Evolutionary conservation across 2,888 invertebrate genomes (phyloP).

Genomic region (Tuta absoluta): DNA sequence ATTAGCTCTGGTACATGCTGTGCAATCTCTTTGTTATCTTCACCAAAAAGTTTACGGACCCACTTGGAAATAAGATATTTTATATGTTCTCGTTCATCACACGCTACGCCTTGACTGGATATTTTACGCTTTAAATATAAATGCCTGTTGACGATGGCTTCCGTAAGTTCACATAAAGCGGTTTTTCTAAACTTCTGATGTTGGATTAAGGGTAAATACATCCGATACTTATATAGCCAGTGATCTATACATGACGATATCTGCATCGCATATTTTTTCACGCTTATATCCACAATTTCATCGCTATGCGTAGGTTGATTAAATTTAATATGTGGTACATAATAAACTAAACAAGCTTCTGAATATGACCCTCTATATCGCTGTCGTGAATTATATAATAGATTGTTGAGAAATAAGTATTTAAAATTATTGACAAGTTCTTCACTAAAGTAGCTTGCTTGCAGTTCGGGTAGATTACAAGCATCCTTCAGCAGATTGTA

Average conservation of each 20-base stretch:
- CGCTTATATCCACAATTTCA: neutral
- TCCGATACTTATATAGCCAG: conserved; percentile 30
- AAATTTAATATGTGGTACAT: conserved; percentile 1
- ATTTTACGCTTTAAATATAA: conserved; percentile 30
- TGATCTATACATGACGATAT: conserved; percentile 21
- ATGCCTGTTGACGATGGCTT: conserved; percentile 31
- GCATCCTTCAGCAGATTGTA: conserved; percentile 23
- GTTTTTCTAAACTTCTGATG: conserved; percentile 8
- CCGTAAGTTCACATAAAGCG: conserved; percentile 30
- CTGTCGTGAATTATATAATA: neutral
- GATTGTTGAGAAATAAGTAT: conserved; percentile 18
- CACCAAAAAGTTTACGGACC: conserved; percentile 32
- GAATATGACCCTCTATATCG: conserved; percentile 4
- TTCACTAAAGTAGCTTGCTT: conserved; percentile 30
- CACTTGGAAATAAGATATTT: conserved; percentile 37
- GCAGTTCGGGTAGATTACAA: conserved; percentile 27
- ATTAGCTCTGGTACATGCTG: conserved; percentile 25
- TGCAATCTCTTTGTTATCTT: conserved; percentile 28
- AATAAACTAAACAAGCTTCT: conserved; percentile 19
- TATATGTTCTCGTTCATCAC: conserved; percentile 30
- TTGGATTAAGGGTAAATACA: conserved; percentile 20
- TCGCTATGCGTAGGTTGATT: neutral
- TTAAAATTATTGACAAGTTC: conserved; percentile 26
- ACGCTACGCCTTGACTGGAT: conserved; percentile 8
- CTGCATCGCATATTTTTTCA: conserved; percentile 6